A percentile compares a stretch with the other conserved stretches of the same genome.
phyloP scores from a whole-genome alignment of 2,888 invertebrate genomes.

The Achlya flavicornis region DNA sequence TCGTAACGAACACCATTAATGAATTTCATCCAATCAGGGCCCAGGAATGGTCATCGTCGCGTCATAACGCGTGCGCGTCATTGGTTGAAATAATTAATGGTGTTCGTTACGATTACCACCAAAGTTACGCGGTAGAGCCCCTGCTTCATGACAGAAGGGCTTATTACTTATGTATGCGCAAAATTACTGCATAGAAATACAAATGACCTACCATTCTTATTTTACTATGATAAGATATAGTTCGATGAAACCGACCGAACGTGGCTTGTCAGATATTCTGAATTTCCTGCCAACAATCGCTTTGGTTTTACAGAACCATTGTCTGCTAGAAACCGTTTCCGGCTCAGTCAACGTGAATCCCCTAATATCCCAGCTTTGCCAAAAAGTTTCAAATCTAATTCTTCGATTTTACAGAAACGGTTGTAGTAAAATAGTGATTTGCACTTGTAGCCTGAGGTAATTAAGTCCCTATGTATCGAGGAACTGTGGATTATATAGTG shows the following conservation, averaged over 20 bases:
- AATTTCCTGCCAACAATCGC: constrained; percentile 15
- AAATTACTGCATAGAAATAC: too few relatives aligned
- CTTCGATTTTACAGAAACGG: neutral
- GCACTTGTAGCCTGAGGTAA: neutral
- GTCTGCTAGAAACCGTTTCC: constrained; percentile 3
- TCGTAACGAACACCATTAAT: too few relatives aligned
- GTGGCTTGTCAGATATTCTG: constrained; percentile 5
- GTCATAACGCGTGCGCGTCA: too few relatives aligned
- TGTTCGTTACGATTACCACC: too few relatives aligned
- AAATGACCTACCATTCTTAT: neutral
- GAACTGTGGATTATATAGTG: too few relatives aligned
- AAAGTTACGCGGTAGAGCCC: too few relatives aligned
- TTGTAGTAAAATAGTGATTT: neutral
- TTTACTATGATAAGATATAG: constrained; percentile 4
- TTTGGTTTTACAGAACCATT: constrained; percentile 13
- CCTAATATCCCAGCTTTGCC: neutral
- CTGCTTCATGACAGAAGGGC: too few relatives aligned
- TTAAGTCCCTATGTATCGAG: too few relatives aligned
- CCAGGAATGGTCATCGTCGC: too few relatives aligned
- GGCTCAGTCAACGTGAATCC: neutral
- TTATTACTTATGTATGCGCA: too few relatives aligned
- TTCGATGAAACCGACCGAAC: constrained; percentile 13
- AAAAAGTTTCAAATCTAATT: neutral
- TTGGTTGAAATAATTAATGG: too few relatives aligned
- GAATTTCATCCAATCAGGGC: too few relatives aligned